These are phyloP conservation scores for Crotophaga sulcirostris DNA, from an alignment of 2,113 vertebrate species.

Conservation along the genomic window DNA sequence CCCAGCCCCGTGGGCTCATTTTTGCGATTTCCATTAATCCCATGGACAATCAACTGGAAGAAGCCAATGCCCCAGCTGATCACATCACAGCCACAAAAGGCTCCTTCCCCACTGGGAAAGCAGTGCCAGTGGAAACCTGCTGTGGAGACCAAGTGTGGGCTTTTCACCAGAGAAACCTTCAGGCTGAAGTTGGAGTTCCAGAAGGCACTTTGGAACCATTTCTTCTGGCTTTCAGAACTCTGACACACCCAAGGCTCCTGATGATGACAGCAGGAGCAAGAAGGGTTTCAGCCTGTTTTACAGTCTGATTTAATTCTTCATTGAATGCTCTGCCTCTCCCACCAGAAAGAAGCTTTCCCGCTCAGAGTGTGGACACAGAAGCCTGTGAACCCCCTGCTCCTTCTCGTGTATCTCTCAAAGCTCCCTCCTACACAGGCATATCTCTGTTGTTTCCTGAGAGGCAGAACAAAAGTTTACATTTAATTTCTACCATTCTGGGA, in stretches of 20 bases:
- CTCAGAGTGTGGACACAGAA: background rate
- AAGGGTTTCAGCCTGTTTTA: background rate
- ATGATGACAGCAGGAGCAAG: background rate
- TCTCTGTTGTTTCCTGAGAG: background rate
- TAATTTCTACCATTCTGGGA: background rate
- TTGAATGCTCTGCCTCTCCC: background rate
- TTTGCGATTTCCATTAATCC: background rate
- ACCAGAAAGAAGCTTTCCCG: background rate
- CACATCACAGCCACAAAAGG: background rate
- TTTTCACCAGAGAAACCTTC: background rate
- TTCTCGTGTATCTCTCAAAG: background rate
- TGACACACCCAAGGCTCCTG: background rate
- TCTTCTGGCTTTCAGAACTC: background rate
- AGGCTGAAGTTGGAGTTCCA: background rate
- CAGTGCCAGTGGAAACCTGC: background rate
- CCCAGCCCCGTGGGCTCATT: background rate
- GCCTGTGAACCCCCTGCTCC: background rate
- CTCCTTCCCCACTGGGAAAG: background rate
- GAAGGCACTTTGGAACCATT: background rate
- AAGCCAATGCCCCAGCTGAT: background rate
- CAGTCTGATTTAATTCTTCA: background rate
- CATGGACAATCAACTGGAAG: background rate
- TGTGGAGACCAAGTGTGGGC: background rate
- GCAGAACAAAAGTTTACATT: background rate
- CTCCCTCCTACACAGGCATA: slow-evolving; percentile 1